A percentile compares a stretch with the other conserved stretches of the same genome.
These are phyloP conservation scores for Gila robusta DNA, from an alignment of 2,797 vertebrate genomes.

Conservation along the genomic window DNA sequence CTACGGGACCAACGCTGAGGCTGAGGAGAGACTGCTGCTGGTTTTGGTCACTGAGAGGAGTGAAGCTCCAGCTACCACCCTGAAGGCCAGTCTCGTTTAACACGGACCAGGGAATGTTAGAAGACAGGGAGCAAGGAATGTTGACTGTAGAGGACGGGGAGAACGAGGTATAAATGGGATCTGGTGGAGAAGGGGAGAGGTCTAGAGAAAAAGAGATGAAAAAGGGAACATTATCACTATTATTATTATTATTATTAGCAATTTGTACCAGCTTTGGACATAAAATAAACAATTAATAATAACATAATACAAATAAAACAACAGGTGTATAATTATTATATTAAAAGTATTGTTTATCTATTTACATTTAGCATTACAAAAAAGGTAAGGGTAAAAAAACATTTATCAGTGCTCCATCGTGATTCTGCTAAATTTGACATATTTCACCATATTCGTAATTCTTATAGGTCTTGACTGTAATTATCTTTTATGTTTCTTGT, in stretches of 20 bases:
- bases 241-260: not conserved
- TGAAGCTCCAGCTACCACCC: conserved; percentile 70
- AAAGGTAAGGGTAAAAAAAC: not conserved
- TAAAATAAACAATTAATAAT: not conserved
- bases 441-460: not conserved
- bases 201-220: conserved; percentile 61
- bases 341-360: not conserved
- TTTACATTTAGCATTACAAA: not conserved
- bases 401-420: not conserved
- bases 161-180: conserved; percentile 61
- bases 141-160: not conserved
- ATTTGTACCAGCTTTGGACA: not conserved
- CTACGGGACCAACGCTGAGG: not conserved
- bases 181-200: conserved; percentile 46
- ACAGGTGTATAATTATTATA: not conserved
- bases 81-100: conserved; percentile 44
- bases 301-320: not conserved
- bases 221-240: not conserved
- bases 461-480: not conserved
- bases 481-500: not conserved
- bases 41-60: not conserved
- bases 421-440: not conserved
- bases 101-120: conserved; percentile 54
- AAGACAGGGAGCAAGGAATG: conserved; percentile 67
- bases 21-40: rapidly evolving